Conservation (phyloP, 2,113 vertebrate genomes). For the Hippocampus zosterae region DNA sequence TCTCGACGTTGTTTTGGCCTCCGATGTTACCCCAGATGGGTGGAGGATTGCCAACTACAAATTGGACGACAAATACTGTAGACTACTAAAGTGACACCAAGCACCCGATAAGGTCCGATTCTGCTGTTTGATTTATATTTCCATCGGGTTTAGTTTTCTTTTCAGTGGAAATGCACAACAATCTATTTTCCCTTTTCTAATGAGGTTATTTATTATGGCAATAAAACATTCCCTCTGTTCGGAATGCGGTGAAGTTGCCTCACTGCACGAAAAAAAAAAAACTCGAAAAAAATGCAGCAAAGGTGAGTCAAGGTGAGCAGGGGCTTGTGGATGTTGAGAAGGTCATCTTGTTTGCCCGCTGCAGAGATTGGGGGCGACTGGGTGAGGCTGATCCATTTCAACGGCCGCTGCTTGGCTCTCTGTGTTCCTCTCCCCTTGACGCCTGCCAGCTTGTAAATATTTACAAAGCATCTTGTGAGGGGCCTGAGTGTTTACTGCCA, state of each 20-base stretch:
- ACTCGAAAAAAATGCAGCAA: slow-evolving; percentile 5
- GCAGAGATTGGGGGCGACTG: slow-evolving; percentile 1
- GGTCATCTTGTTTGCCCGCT: slow-evolving; percentile 35
- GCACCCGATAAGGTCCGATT: not conserved
- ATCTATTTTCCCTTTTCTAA: not conserved
- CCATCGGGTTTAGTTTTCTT: not conserved
- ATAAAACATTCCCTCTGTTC: not conserved
- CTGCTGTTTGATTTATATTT: not conserved
- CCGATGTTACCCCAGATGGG: slow-evolving; percentile 26
- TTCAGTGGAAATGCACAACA: not conserved
- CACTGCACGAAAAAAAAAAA: not conserved
- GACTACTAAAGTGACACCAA: not conserved
- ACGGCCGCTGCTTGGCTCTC: slow-evolving; percentile 15
- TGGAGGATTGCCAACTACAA: slow-evolving; percentile 29
- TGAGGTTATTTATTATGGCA: not conserved
- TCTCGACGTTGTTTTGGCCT: slow-evolving; percentile 21
- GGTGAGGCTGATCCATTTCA: slow-evolving; percentile 23
- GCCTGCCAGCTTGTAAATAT: slow-evolving; percentile 64
- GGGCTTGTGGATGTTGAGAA: slow-evolving; percentile 25
- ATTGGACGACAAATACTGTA: slow-evolving; percentile 9
- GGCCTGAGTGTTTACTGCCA: slow-evolving; percentile 63
- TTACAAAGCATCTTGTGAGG: slow-evolving; percentile 64
- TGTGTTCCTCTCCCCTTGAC: slow-evolving; percentile 32
- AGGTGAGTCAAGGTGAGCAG: slow-evolving; percentile 22
- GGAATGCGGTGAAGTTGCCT: not conserved